These are phyloP conservation scores for Hydropsyche betteni DNA, from an alignment of 2,888 invertebrate genomes.

Conservation along the genomic window DNA sequence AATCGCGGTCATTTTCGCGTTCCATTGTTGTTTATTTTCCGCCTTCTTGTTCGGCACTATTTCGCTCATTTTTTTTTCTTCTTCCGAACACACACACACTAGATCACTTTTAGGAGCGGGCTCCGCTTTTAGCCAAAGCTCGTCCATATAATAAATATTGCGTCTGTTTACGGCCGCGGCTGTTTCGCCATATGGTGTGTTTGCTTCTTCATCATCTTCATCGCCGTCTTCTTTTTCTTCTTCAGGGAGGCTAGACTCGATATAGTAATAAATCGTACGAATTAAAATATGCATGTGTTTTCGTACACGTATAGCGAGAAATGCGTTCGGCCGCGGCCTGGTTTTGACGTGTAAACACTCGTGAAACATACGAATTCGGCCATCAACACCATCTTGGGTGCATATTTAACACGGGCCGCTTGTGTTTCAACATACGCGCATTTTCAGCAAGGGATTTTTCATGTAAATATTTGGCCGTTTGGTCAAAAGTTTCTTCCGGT, in stretches of 20 bases:
- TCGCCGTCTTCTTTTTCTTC: not conserved
- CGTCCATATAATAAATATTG: not conserved
- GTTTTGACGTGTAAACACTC: constrained; percentile 4
- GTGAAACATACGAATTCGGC: constrained; percentile 4
- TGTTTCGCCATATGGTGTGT: constrained; percentile 36
- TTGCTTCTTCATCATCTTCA: constrained; percentile 26
- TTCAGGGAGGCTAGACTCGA: not conserved
- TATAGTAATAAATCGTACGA: not conserved
- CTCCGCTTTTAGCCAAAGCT: too few species aligned
- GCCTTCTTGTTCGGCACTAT: not conserved
- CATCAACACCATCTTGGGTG: constrained; percentile 30
- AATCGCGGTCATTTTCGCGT: not conserved
- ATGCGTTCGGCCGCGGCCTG: not conserved
- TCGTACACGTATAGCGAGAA: not conserved
- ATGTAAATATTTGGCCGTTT: constrained; percentile 3
- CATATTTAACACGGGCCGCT: constrained; percentile 16
- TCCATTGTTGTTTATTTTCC: constrained; percentile 23
- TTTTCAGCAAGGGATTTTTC: too few species aligned
- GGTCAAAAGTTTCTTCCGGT: too few species aligned
- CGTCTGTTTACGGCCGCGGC: constrained; percentile 16
- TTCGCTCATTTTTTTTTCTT: not conserved
- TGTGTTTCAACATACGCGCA: not conserved
- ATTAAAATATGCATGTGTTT: not conserved
- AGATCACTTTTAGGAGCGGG: not conserved
- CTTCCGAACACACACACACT: not conserved